phyloP scores from a whole-genome alignment of 2,888 invertebrate genomes.

The Lasioglossum calceatum region DNA sequence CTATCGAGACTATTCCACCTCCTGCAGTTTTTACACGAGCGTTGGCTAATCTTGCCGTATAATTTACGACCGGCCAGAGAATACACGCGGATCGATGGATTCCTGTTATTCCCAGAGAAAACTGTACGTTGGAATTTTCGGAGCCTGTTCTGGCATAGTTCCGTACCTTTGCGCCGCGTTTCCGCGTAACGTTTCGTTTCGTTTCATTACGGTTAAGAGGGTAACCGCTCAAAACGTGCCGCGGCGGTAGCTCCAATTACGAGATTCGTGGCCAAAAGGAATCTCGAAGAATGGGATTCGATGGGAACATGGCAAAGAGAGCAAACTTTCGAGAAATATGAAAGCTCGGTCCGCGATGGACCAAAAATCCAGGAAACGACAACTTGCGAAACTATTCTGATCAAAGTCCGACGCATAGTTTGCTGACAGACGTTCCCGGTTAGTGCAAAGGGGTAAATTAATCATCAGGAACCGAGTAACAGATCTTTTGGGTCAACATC shows the following conservation, averaged over 20 bases:
- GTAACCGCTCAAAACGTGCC: background rate
- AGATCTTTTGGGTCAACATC: too few species aligned
- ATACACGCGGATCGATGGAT: background rate
- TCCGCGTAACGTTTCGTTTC: background rate
- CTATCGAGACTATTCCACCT: background rate
- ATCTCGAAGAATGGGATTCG: background rate
- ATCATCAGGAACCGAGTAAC: too few species aligned
- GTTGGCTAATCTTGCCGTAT: background rate
- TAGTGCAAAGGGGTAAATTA: too few species aligned
- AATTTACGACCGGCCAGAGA: background rate
- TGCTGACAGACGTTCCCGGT: background rate
- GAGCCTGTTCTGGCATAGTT: background rate
- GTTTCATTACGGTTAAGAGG: constrained; percentile 1
- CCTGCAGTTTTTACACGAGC: background rate
- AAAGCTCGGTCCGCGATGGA: background rate
- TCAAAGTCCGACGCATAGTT: background rate
- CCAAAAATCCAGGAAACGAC: background rate
- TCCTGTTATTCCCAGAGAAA: background rate
- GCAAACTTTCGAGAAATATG: background rate
- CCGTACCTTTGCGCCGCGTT: background rate
- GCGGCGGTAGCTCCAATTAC: background rate
- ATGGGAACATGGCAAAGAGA: too few species aligned
- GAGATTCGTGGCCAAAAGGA: background rate
- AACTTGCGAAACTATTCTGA: constrained; percentile 8
- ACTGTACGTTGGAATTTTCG: background rate